Evolutionary conservation across 2,888 invertebrate genomes (phyloP).

Genomic region (Ganaspis brasiliensis): DNA sequence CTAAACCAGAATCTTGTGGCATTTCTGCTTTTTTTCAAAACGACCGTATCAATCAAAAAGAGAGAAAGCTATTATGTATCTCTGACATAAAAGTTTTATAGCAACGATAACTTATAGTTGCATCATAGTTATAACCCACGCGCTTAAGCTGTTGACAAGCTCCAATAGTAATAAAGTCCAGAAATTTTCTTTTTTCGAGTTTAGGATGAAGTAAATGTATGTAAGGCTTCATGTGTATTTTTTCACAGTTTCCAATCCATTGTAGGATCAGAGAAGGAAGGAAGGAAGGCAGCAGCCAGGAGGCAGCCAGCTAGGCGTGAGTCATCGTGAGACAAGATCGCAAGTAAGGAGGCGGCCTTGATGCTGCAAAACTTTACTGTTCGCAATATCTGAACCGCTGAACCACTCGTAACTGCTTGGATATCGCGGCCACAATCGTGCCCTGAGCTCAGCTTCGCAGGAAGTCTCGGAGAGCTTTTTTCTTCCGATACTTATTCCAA

Average conservation of each 20-base stretch:
- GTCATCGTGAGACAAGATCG: conserved; percentile 72
- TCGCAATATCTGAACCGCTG: conserved; percentile 70
- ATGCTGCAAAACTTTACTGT: conserved; percentile 69
- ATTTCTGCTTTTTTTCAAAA: not conserved
- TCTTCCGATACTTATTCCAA: conserved; percentile 42
- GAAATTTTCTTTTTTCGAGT: not conserved
- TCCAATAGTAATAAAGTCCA: not conserved
- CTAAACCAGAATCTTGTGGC: not conserved
- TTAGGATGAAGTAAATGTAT: not conserved
- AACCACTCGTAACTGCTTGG: conserved; percentile 51
- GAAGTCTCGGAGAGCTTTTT: conserved; percentile 56
- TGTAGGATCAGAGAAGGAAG: conserved; percentile 50
- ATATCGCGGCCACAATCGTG: conserved; percentile 59
- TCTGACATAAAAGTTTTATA: conserved; percentile 25
- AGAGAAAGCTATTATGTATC: not conserved
- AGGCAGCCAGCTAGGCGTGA: conserved; percentile 65
- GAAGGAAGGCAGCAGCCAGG: conserved; percentile 64
- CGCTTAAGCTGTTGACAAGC: conserved; percentile 12
- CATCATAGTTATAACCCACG: conserved; percentile 22
- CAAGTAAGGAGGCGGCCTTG: conserved; percentile 75
- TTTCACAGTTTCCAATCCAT: conserved; percentile 44
- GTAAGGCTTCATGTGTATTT: conserved; percentile 43
- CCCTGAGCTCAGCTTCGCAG: conserved; percentile 59
- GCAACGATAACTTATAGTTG: conserved; percentile 22
- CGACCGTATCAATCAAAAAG: not conserved